Evolutionary conservation across 2,797 vertebrate species (phyloP), one percentile per base, ranked within the genome.

Genomic region (Peromyscus eremicus): DNA sequence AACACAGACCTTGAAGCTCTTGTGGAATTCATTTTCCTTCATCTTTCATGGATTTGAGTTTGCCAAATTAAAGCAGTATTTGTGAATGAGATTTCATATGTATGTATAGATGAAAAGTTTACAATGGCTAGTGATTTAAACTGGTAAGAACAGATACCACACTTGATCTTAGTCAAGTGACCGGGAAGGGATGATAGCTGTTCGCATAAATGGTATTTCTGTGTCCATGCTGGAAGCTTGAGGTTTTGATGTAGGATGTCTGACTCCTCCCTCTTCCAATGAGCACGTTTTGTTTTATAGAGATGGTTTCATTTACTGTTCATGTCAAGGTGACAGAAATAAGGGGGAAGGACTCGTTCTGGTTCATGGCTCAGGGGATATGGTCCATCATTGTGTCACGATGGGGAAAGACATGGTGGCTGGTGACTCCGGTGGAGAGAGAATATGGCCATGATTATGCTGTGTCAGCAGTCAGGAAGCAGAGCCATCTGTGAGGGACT

Each of bases 151-250:
- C 40, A 66, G 62, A 85, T 46, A 34, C 10, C 29, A 85, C 16
- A 34, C 62, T 34, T 68, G 40, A n/a, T 85, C 32, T 25, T 49
- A 85, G 62, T 17, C 62, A 25, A 68, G 68, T 49, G 14, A n/a
- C 40, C 49, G 62, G 32, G 62, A 68, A 68, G 10, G 60, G 27
- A 68, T 23, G 75, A 13, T 32, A 91, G 25, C 17, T 34, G 43
- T 80, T 96, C 77, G 85, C 92, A 34, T 73, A 37, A 81, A 49
- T 76, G 49, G 21, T 60, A 95, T 88, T 92, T 94, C 34, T 70
- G 12, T 89, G 46, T 94, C 49, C 46, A 25, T 92, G 27, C 46
- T 77, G 27, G 40, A 92, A 94, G 81, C 75, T 5, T 73, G 52
- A 86, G 25, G 32, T 52, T 90, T 93, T 92, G 85, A 73, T 66